Evolutionary conservation across 2,113 vertebrate genomes (phyloP), one percentile per base, ranked within the genome.

Genomic region (Silurus meridionalis): DNA sequence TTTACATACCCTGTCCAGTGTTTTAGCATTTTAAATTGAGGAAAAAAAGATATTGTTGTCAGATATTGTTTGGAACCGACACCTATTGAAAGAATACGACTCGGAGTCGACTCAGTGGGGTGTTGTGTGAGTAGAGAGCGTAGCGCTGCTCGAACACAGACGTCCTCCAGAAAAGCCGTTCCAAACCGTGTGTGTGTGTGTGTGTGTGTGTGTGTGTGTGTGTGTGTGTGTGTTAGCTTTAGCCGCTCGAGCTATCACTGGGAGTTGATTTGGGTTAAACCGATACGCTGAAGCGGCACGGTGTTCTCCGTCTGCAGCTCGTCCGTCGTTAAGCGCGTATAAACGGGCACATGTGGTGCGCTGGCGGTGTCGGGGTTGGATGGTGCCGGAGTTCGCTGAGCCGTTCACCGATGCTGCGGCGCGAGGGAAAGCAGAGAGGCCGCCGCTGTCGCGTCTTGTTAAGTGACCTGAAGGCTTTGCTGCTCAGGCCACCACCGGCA

Each of bases 381-480:
- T 92, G 93, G 88, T 92, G 93, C 93, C 94, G 94, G 93, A 87
- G 93, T 92, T 92, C 94, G 89, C 87, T 93, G 92, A 93, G 91
- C 90, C 93, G 92, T 88, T 95, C 93, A 95, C 96, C 95, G 93
- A 97, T 96, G 96, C 95, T 95, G 94, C 95, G 93, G 94, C 95
- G 94, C 91, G 95, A 96, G 94, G 95, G 95, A 92, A 94, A 96
- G 92, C 94, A 96, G 93, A 96, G 95, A 93, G 95, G 96, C 95
- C 96, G 95, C 94, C 96, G 95, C 94, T 96, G 96, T 93, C 95
- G 95, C 93, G 94, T 96, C 96, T 93, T 96, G 91, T 96, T 96
- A 93, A 95, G 95, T 95, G 96, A 96, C 95, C 94, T 97, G 94
- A 96, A 96, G 94, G 94, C 96, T 94, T 95, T 96, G 92, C 91